phyloP scores from a whole-genome alignment of 2,797 vertebrate genomes.

The Dipus sagitta region DNA sequence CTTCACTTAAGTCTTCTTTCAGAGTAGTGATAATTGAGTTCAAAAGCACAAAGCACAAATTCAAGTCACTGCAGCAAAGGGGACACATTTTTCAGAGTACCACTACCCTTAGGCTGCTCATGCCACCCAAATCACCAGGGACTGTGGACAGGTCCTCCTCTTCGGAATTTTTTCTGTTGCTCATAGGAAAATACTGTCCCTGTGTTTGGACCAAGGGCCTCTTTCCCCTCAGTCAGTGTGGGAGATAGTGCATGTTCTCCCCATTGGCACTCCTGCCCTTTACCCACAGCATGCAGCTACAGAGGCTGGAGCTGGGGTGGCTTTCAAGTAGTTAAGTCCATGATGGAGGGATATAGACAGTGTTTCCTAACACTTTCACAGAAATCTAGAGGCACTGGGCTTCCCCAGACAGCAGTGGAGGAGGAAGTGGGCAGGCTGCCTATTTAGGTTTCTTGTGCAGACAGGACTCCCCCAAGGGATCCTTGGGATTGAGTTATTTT shows the following conservation, averaged over 20 bases:
- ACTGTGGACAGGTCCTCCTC: not conserved
- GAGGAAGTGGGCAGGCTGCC: not conserved
- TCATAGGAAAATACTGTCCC: not conserved
- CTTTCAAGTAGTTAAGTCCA: not conserved
- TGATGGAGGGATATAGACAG: not conserved
- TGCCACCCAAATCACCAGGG: not conserved
- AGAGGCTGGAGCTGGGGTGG: not conserved
- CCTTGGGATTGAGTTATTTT: constrained; percentile 53
- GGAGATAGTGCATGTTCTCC: too few species aligned
- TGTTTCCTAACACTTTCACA: not conserved
- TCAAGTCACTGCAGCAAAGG: not conserved
- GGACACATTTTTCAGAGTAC: too few species aligned
- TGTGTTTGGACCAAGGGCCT: not conserved
- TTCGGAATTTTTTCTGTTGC: not conserved
- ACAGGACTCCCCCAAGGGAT: not conserved
- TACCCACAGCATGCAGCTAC: not conserved
- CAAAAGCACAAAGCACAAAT: not conserved
- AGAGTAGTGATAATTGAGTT: not conserved
- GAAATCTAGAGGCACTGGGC: not conserved
- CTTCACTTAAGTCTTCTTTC: constrained; percentile 17
- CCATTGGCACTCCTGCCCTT: too few species aligned
- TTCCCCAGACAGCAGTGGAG: not conserved
- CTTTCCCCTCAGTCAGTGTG: not conserved
- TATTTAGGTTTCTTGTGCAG: not conserved
- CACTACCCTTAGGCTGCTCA: not conserved